These are phyloP conservation scores for Thripadectes ignobilis DNA, from an alignment of 2,797 vertebrate species.

Conservation along the genomic window DNA sequence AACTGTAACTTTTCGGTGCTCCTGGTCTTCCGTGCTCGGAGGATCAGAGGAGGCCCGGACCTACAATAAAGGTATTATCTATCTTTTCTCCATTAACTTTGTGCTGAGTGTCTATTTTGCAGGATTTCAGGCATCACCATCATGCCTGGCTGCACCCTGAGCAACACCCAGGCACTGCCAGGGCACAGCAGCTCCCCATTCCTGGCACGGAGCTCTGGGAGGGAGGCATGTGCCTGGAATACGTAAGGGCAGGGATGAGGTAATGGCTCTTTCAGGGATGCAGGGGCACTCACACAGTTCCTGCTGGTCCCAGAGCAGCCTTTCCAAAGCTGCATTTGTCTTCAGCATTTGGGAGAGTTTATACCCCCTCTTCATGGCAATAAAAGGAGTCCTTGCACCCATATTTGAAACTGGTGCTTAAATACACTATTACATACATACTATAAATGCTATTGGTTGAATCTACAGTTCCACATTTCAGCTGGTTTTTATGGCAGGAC, in stretches of 20 bases:
- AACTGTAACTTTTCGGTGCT: too few species aligned
- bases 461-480: not conserved
- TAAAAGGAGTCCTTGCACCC: not conserved
- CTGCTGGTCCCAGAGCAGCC: not conserved
- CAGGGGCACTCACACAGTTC: not conserved
- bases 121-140: too few species aligned
- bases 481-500: not conserved
- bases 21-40: too few species aligned
- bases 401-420: not conserved
- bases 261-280: constrained; percentile 1
- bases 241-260: constrained; percentile 14
- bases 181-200: not conserved
- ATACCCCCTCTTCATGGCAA: not conserved
- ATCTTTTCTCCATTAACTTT: too few species aligned
- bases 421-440: not conserved
- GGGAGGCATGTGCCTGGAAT: constrained; percentile 20
- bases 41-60: too few species aligned
- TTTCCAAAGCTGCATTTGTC: not conserved
- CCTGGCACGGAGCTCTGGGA: not conserved
- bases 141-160: not conserved
- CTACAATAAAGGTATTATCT: too few species aligned
- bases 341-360: not conserved
- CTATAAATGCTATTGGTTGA: not conserved
- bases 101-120: too few species aligned
- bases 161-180: not conserved